Percentiles rank a stretch among this genome's conserved stretches.
These are phyloP conservation scores for Chrysotoxum bicinctum DNA, from an alignment of 2,888 invertebrate species.

Conservation along the genomic window DNA sequence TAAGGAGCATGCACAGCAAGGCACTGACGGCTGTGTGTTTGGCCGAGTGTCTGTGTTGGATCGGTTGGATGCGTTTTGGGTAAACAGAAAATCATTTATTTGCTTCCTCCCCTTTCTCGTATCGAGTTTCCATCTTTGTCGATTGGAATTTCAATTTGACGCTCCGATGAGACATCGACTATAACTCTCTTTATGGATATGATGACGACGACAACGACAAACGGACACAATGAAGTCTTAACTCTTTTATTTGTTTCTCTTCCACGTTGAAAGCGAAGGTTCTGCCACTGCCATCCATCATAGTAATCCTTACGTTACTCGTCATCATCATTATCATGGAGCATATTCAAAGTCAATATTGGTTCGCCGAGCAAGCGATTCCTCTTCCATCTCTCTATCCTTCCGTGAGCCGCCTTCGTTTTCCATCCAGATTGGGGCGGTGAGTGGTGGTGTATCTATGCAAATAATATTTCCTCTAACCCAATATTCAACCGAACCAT, in stretches of 20 bases:
- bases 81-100: constrained; percentile 64
- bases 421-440: not conserved
- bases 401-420: not conserved
- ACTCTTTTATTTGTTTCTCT: constrained; percentile 36
- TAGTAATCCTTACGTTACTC: constrained; percentile 61
- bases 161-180: constrained; percentile 27
- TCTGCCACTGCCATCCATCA: constrained; percentile 58
- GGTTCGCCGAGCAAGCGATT: constrained; percentile 41
- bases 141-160: constrained; percentile 64
- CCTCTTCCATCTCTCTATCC: not conserved
- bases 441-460: not conserved
- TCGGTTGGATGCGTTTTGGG: constrained; percentile 57
- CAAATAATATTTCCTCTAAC: constrained; percentile 41
- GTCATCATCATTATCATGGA: constrained; percentile 64
- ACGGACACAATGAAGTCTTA: constrained; percentile 30
- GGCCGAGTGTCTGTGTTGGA: constrained; percentile 16
- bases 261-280: constrained; percentile 26
- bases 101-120: constrained; percentile 16
- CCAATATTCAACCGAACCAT: not conserved
- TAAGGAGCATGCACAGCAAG: constrained; percentile 18
- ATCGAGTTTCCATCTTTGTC: constrained; percentile 43
- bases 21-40: not conserved
- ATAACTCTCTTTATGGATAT: not conserved
- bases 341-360: constrained; percentile 72
- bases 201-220: not conserved